Evolutionary conservation across 1,140 invertebrate genomes (phyloP).

Genomic region (Tribolium castaneum): DNA sequence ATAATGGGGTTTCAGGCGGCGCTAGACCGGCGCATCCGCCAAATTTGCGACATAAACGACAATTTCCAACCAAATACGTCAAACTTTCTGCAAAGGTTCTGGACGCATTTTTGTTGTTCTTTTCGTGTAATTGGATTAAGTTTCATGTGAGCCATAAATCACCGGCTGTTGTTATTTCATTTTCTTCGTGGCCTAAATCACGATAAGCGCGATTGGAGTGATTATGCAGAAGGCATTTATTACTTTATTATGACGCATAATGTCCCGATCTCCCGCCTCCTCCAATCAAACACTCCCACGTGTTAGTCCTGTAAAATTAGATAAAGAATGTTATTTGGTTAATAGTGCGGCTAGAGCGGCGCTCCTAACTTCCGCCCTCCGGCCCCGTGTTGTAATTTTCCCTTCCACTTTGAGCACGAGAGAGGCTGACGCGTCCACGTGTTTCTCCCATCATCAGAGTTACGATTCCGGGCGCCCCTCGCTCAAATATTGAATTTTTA

Average conservation of each 20-base stretch:
- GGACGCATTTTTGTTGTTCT: neutral
- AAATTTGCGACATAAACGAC: too few relatives aligned
- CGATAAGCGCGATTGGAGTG: neutral
- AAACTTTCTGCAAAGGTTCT: too few relatives aligned
- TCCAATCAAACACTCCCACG: constrained; percentile 10
- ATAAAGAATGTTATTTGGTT: constrained; percentile 18
- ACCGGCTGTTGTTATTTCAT: neutral
- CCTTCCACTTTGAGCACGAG: neutral
- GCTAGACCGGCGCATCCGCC: too few relatives aligned
- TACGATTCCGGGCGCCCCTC: neutral
- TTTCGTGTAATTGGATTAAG: neutral
- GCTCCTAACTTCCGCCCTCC: constrained; percentile 11
- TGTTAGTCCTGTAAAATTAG: constrained; percentile 5
- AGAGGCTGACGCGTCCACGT: neutral
- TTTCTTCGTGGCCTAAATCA: neutral
- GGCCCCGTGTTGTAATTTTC: neutral
- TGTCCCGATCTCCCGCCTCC: neutral
- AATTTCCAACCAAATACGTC: too few relatives aligned
- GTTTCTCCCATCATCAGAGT: neutral
- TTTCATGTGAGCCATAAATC: neutral
- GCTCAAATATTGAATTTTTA: neutral
- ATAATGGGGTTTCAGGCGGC: too few relatives aligned
- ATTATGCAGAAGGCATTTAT: neutral
- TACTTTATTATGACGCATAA: constrained; percentile 4
- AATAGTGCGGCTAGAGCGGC: constrained; percentile 16